A percentile compares a stretch with the other conserved stretches of the same genome.
Conservation (phyloP, 2,888 invertebrate species). For the Dasypolia templi region DNA sequence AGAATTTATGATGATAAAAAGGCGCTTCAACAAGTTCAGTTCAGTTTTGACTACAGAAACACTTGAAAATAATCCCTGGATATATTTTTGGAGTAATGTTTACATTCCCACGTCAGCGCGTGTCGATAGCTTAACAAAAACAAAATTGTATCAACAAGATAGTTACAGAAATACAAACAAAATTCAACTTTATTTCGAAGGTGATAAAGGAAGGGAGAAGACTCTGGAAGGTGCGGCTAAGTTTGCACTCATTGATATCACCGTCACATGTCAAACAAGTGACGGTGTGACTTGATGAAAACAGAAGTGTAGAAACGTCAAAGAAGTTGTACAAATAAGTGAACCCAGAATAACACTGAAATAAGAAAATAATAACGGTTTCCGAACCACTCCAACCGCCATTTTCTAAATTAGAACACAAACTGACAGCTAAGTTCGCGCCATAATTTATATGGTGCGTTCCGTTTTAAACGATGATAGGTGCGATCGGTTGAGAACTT, state of each 20-base stretch:
- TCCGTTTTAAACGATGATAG: constrained; percentile 67
- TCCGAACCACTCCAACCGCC: constrained; percentile 56
- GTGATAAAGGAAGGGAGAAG: constrained; percentile 36
- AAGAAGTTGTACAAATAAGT: constrained; percentile 64
- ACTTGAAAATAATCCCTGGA: constrained; percentile 74
- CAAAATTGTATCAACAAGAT: constrained; percentile 64
- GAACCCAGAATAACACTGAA: constrained; percentile 48
- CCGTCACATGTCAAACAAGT: constrained; percentile 81
- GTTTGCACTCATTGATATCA: constrained; percentile 65
- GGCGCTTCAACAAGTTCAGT: constrained; percentile 55
- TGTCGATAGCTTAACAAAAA: constrained; percentile 78
- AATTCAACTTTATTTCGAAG: constrained; percentile 65
- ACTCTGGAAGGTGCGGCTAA: constrained; percentile 30
- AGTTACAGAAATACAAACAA: constrained; percentile 51
- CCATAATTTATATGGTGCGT: constrained; percentile 70
- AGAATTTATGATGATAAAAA: constrained; percentile 3
- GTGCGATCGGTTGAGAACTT: constrained; percentile 54
- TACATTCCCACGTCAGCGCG: constrained; percentile 87
- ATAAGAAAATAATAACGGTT: constrained; percentile 49
- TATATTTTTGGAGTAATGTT: constrained; percentile 80
- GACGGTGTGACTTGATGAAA: constrained; percentile 70
- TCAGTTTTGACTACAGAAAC: constrained; percentile 65
- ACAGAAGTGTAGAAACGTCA: constrained; percentile 71
- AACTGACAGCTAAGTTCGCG: constrained; percentile 71
- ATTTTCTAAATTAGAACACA: constrained; percentile 71